These are phyloP conservation scores for Aldrovandia affinis DNA, from an alignment of 2,797 vertebrate genomes.

Conservation along the genomic window DNA sequence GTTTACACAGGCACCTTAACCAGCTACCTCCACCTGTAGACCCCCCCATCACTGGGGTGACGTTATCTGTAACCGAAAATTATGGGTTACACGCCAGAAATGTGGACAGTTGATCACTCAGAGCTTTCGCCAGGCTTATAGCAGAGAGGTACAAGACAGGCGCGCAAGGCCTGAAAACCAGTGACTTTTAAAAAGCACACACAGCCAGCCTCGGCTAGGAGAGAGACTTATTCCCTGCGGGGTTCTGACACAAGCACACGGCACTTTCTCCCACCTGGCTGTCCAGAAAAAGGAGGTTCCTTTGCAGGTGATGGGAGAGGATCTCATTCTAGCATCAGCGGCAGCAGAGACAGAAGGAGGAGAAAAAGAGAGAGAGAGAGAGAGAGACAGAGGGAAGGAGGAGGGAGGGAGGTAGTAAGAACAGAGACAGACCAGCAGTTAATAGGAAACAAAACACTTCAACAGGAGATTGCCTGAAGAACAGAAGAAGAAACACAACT, in stretches of 20 bases:
- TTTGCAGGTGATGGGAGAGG: slow-evolving; percentile 82
- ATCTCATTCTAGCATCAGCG: slow-evolving; percentile 79
- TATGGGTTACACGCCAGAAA: too few relatives aligned
- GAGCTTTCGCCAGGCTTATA: background rate
- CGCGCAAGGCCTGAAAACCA: background rate
- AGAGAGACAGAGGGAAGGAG: slow-evolving; percentile 9
- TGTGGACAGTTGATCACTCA: background rate
- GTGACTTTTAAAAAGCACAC: background rate
- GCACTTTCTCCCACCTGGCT: slow-evolving; percentile 76
- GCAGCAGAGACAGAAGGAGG: slow-evolving; percentile 22
- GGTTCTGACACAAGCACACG: background rate
- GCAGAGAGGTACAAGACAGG: background rate
- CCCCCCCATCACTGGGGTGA: too few relatives aligned
- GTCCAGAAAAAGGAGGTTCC: slow-evolving; percentile 82
- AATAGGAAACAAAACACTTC: background rate
- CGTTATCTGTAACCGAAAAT: too few relatives aligned
- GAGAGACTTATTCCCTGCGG: background rate
- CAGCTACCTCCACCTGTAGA: background rate
- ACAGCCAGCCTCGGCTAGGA: background rate
- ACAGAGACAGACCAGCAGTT: background rate
- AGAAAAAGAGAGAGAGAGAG: slow-evolving; percentile 5
- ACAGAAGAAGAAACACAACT: background rate
- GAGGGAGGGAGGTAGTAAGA: background rate
- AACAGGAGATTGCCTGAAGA: background rate
- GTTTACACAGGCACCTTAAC: background rate